Evolutionary conservation across 1,140 invertebrate genomes (phyloP), one percentile per base, ranked within the genome.

Genomic region (Orius laevigatus): DNA sequence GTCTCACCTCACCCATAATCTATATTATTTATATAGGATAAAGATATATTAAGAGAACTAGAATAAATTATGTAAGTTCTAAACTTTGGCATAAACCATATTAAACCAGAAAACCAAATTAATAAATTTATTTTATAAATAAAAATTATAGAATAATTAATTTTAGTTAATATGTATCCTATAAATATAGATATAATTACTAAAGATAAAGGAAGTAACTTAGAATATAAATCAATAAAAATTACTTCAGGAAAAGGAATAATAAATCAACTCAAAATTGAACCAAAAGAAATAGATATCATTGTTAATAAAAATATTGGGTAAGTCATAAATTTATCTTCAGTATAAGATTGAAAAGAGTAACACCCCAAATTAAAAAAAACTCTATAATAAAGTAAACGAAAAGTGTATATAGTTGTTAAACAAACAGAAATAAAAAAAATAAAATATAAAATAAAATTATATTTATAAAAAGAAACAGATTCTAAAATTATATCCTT

Each of bases 61-160:
- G 5, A 5, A 40, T 40, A 40, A 40, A 40, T 12, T 40, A 40
- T 40, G 16, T 40, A 40, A 40, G 38, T 40, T 40, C 38, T 40
- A 40, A 40, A 40, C 5, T 11, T 12, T 12, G 38, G 38, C 16
- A 40, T 40, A 40, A 40, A 40, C 16, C 38, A 40, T 40, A 40
- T 40, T 12, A n/a, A n/a, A n/a, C n/a, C n/a, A n/a, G n/a, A n/a
- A n/a, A n/a, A n/a, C n/a, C n/a, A n/a, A n/a, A n/a, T n/a, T n/a
- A n/a, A n/a, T n/a, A n/a, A n/a, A n/a, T n/a, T n/a, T n/a, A n/a
- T n/a, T n/a, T 5, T 40, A 11, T 15, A 11, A 6, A 40, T 40
- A 40, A 40, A 40, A 6, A 5, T 12, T 12, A 40, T 12, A 5
- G 16, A 40, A 40, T 8, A 40, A 40, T 40, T 40, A 40, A 12